A percentile compares a stretch with the other conserved stretches of the same genome.
These are phyloP conservation scores for Prionailurus viverrinus DNA, from an alignment of 2,113 vertebrate genomes.

Conservation along the genomic window DNA sequence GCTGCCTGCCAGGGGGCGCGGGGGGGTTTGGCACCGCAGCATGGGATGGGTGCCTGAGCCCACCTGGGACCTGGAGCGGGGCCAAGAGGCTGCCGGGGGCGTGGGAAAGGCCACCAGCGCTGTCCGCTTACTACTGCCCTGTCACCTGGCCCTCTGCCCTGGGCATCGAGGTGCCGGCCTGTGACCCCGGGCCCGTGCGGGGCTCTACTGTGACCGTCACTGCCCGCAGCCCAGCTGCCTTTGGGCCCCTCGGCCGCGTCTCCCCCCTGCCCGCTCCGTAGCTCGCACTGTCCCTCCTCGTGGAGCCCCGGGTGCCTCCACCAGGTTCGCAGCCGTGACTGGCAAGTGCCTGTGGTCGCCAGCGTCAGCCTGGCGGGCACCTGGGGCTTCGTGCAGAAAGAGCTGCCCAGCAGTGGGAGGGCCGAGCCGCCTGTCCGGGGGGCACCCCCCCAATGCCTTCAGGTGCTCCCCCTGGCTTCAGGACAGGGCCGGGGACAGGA, in stretches of 20 bases:
- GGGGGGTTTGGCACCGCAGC: not conserved
- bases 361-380: accelerated
- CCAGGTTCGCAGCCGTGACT: no score
- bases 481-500: not conserved
- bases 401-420: not conserved
- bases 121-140: not conserved
- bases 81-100: not conserved
- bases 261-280: not conserved
- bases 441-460: no score
- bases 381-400: not conserved
- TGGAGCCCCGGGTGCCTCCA: not conserved
- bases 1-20: not conserved
- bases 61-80: not conserved
- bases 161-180: not conserved
- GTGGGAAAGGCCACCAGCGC: not conserved
- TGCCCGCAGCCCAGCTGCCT: not conserved
- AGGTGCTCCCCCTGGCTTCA: not conserved
- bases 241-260: not conserved
- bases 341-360: not conserved
- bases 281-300: not conserved
- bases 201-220: not conserved
- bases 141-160: not conserved
- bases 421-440: not conserved
- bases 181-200: not conserved
- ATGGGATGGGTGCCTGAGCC: not conserved